phyloP scores from a whole-genome alignment of 2,113 vertebrate genomes.

The Verasper variegatus region DNA sequence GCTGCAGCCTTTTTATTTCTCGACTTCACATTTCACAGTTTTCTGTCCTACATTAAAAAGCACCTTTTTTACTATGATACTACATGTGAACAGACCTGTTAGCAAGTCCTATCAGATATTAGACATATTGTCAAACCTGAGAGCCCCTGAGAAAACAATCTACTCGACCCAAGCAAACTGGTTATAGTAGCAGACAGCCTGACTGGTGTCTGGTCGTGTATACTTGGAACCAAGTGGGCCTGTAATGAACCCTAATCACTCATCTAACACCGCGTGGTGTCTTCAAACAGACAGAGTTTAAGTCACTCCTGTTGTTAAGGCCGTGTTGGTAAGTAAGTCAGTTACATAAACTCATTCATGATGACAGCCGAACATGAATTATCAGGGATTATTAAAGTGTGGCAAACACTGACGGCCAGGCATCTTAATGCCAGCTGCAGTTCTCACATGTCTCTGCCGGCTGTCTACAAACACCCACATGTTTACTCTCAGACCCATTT shows the following conservation, averaged over 20 bases:
- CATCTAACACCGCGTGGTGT: neutral
- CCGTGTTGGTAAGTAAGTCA: constrained; percentile 12
- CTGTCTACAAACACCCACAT: constrained; percentile 42
- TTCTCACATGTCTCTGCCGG: constrained; percentile 33
- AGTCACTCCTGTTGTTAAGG: neutral
- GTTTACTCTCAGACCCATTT: constrained; percentile 43
- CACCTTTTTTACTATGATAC: too few species aligned
- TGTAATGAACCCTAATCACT: neutral
- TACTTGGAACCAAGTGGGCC: neutral
- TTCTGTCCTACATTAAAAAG: too few species aligned
- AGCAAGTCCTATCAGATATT: too few species aligned
- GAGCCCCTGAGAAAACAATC: too few species aligned
- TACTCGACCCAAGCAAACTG: neutral
- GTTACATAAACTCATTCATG: neutral
- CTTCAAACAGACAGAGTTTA: neutral
- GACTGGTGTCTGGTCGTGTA: neutral
- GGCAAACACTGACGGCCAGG: constrained; percentile 42
- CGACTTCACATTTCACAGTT: too few species aligned
- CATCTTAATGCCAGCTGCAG: constrained; percentile 41
- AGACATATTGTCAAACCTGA: too few species aligned
- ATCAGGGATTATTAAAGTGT: constrained; percentile 39
- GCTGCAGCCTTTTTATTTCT: too few species aligned
- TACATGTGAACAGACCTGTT: too few species aligned
- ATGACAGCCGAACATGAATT: constrained; percentile 8
- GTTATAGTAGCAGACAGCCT: neutral